A percentile compares a stretch with the other conserved stretches of the same genome.
Conservation (phyloP, 2,888 invertebrate species). For the Unio pictorum region DNA sequence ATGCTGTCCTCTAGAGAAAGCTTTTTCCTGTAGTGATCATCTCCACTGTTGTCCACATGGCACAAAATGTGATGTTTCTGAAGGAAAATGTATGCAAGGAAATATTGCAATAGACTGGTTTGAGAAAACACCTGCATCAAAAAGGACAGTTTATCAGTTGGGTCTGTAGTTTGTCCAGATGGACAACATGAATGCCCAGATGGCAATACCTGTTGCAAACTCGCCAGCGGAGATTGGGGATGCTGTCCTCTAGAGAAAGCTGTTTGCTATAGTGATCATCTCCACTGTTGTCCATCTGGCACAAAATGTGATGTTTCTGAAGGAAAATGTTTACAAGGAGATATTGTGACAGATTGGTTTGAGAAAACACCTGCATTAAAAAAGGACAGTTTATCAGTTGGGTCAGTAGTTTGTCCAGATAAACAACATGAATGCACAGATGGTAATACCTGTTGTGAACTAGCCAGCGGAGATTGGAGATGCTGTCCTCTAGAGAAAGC, state of each 20-base stretch:
- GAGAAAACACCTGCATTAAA: too few species aligned
- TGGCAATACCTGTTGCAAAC: constrained; percentile 61
- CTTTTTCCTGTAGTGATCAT: constrained; percentile 64
- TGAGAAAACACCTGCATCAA: constrained; percentile 21
- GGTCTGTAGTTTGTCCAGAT: constrained; percentile 34
- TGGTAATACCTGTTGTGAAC: too few species aligned
- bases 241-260: constrained; percentile 65
- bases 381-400: too few species aligned
- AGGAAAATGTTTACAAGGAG: constrained; percentile 8
- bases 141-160: not conserved
- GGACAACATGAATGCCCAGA: constrained; percentile 36
- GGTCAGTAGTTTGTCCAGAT: too few species aligned
- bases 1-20: constrained; percentile 13
- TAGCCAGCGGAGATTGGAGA: too few species aligned
- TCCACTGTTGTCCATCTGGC: constrained; percentile 62
- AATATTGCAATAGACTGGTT: constrained; percentile 22
- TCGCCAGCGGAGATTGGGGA: constrained; percentile 48
- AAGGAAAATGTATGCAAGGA: constrained; percentile 21
- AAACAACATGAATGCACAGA: too few species aligned
- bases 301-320: constrained; percentile 41
- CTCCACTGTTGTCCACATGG: constrained; percentile 53
- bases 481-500: too few species aligned
- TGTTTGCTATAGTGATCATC: constrained; percentile 59
- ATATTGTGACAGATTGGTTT: too few species aligned
- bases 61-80: constrained; percentile 45